A percentile compares a stretch with the other conserved stretches of the same genome.
Conservation (phyloP, 2,113 vertebrate species). For the Poeciliopsis occidentalis region DNA sequence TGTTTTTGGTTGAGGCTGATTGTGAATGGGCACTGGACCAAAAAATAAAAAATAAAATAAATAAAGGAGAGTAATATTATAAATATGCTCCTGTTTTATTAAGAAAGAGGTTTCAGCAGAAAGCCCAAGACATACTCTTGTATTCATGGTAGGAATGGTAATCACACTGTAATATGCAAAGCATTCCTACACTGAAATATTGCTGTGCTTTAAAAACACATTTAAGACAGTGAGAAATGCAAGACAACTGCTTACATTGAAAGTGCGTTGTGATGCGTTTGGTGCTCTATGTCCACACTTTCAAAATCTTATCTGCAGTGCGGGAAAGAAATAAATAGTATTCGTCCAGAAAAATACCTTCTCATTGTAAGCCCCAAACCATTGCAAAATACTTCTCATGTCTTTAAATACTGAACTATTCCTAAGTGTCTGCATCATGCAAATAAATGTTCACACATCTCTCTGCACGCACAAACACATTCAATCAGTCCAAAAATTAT, state of each 20-base stretch:
- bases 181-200: conserved; percentile 30
- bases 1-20: conserved; percentile 15
- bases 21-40: conserved; percentile 27
- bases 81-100: conserved; percentile 37
- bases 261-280: not conserved
- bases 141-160: conserved; percentile 53
- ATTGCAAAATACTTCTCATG: not conserved
- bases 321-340: not conserved
- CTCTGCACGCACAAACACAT: not conserved
- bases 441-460: not conserved
- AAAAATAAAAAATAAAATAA: conserved; percentile 28
- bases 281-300: too few species aligned
- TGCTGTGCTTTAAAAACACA: conserved; percentile 25
- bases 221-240: conserved; percentile 1
- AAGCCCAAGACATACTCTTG: conserved; percentile 46
- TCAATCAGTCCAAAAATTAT: not conserved
- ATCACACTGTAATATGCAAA: conserved; percentile 48
- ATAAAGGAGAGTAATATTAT: conserved; percentile 39
- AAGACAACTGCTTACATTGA: conserved; percentile 18
- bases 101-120: conserved; percentile 45
- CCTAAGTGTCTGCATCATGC: not conserved
- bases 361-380: not conserved
- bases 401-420: not conserved
- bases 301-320: not conserved
- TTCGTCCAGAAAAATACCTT: not conserved